These are phyloP conservation scores for Drosophila atripex DNA, from an alignment of 2,888 invertebrate genomes.

Conservation along the genomic window DNA sequence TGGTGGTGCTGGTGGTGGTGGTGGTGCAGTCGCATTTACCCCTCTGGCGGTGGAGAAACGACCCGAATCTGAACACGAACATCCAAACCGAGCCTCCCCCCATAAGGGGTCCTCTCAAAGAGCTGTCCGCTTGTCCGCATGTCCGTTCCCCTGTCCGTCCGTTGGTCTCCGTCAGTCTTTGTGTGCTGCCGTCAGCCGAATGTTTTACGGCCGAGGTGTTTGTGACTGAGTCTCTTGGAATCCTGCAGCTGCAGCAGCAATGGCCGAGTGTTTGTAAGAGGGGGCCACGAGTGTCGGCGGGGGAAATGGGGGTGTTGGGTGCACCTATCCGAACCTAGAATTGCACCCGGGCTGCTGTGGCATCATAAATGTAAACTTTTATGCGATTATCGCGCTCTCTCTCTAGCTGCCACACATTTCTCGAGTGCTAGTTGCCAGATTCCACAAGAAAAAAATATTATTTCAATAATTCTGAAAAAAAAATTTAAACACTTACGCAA, in stretches of 20 bases:
- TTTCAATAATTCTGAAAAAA: background rate
- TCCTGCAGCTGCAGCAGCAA: slow-evolving; percentile 11
- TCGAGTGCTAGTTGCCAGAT: background rate
- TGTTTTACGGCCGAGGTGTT: slow-evolving; percentile 78
- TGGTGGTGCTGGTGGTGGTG: background rate
- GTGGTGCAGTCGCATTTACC: slow-evolving; percentile 36
- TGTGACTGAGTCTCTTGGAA: slow-evolving; percentile 48
- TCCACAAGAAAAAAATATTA: background rate
- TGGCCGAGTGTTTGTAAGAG: slow-evolving; percentile 3
- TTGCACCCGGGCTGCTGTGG: slow-evolving; percentile 43
- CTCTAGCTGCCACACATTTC: slow-evolving; percentile 42
- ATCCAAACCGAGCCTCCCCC: slow-evolving; percentile 16
- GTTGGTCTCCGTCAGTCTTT: slow-evolving; percentile 76
- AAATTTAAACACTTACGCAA: background rate
- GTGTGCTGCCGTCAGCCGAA: slow-evolving; percentile 75
- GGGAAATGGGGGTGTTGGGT: slow-evolving; percentile 24
- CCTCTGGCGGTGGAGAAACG: slow-evolving; percentile 17
- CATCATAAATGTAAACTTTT: slow-evolving; percentile 79
- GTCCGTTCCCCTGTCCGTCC: slow-evolving; percentile 61
- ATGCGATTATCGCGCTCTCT: slow-evolving; percentile 72
- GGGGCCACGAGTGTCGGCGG: background rate
- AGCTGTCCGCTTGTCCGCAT: slow-evolving; percentile 34
- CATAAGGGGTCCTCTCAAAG: slow-evolving; percentile 28
- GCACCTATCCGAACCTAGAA: slow-evolving; percentile 67
- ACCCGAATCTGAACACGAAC: slow-evolving; percentile 27